A percentile compares a stretch with the other conserved stretches of the same genome.
Evolutionary conservation across 2,113 vertebrate genomes (phyloP).

Genomic region (Perccottus glenii): DNA sequence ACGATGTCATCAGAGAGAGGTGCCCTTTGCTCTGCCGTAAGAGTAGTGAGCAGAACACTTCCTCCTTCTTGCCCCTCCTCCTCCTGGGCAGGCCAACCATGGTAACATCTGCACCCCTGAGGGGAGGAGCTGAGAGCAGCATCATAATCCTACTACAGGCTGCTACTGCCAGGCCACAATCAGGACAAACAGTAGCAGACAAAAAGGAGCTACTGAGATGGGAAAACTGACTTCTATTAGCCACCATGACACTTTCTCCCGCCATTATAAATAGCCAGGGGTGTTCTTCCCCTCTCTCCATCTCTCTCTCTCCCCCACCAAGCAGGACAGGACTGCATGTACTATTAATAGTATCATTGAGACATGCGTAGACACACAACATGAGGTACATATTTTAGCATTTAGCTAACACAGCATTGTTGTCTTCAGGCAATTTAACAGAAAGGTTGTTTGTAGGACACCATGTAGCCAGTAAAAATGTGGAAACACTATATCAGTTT

Average conservation of each 20-base stretch:
- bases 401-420: constrained; percentile 63
- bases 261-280: constrained; percentile 57
- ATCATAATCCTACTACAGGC: constrained; percentile 70
- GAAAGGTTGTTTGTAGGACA: constrained; percentile 79
- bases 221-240: constrained; percentile 67
- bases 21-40: constrained; percentile 52
- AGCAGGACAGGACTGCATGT: constrained; percentile 56
- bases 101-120: constrained; percentile 71
- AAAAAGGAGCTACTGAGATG: constrained; percentile 35
- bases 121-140: constrained; percentile 71
- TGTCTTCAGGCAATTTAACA: constrained; percentile 62
- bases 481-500: constrained; percentile 14
- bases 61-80: constrained; percentile 45
- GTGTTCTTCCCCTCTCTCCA: constrained; percentile 41
- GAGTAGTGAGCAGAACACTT: constrained; percentile 54
- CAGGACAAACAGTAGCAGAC: constrained; percentile 51
- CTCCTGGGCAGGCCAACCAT: constrained; percentile 69
- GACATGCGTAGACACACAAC: constrained; percentile 63
- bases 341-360: constrained; percentile 68
- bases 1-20: constrained; percentile 57
- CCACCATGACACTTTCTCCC: constrained; percentile 70
- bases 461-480: constrained; percentile 38
- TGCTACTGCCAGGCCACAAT: constrained; percentile 59
- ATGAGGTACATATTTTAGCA: constrained; percentile 75
- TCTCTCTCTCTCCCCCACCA: constrained; percentile 44